phyloP scores from a whole-genome alignment of 2,888 invertebrate genomes.

The Cantharis flavilabris region DNA sequence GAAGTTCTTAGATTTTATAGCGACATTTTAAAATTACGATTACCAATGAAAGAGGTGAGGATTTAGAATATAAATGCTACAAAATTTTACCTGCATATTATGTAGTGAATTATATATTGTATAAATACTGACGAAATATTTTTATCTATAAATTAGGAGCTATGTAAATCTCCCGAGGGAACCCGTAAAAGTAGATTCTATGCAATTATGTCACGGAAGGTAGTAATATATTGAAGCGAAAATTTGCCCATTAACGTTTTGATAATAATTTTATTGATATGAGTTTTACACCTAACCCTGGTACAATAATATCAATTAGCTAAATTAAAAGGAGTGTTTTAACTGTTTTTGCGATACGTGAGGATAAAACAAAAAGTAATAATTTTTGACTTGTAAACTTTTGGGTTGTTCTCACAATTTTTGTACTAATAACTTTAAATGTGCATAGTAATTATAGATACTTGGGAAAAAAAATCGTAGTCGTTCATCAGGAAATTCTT shows the following conservation, averaged over 20 bases:
- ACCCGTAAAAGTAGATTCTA: conserved; percentile 65
- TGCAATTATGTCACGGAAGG: conserved; percentile 69
- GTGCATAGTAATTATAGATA: conserved; percentile 55
- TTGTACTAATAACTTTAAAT: background rate
- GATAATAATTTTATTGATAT: background rate
- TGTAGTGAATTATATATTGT: conserved; percentile 16
- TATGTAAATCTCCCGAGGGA: conserved; percentile 65
- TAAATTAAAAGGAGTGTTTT: background rate
- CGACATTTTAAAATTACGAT: conserved; percentile 87
- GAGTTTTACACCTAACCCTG: background rate
- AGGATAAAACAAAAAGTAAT: background rate
- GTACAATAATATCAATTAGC: background rate
- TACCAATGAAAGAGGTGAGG: conserved; percentile 89
- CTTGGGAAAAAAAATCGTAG: conserved; percentile 59
- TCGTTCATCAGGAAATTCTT: conserved; percentile 59
- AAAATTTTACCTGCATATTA: too few relatives aligned
- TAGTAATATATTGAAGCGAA: conserved; percentile 41
- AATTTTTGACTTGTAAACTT: background rate
- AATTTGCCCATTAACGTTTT: background rate
- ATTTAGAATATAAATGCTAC: background rate
- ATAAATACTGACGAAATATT: conserved; percentile 17
- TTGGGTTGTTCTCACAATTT: background rate
- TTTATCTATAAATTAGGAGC: conserved; percentile 59
- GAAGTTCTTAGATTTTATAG: conserved; percentile 84
- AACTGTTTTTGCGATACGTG: background rate